These are phyloP conservation scores for Felis catus DNA, from an alignment of 2,113 vertebrate genomes.

Conservation along the genomic window F.catus_Fca126_mat1.0 CM031415.1:95046001-95046500, in stretches of 20 bases:
- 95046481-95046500: not conserved
- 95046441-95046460: not conserved
- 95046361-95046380: not conserved
- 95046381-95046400: not conserved
- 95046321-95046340: not conserved
- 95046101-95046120: not conserved
- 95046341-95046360: not conserved
- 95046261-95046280: not conserved
- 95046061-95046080: not conserved
- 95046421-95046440: not conserved
- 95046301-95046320: not conserved
- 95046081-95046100: not conserved
- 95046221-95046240: not conserved
- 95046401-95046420: not conserved
- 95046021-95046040: not conserved
- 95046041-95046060: not conserved
- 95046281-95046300: not conserved
- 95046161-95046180: not conserved
- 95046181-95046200: not conserved
- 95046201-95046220: too few relatives aligned
- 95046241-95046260: not conserved
- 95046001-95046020: not conserved
- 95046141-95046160: not conserved
- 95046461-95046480: not conserved
- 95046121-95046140: not conserved